A percentile compares a stretch with the other conserved stretches of the same genome.
Conservation (phyloP, 2,113 vertebrate species). For the Dasyprocta punctata region DNA sequence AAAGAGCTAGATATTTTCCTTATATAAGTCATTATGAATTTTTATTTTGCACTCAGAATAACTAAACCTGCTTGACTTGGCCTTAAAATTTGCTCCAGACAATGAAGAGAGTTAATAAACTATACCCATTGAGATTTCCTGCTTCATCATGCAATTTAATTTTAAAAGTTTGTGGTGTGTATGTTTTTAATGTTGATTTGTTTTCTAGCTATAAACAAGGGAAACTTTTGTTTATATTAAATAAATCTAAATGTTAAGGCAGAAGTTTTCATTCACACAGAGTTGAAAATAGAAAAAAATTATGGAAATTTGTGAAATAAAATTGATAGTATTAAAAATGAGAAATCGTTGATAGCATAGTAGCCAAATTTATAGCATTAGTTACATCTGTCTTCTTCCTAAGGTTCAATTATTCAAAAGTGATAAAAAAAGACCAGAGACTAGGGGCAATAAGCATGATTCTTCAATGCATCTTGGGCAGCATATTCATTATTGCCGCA, state of each 20-base stretch:
- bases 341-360: not conserved
- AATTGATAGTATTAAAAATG: not conserved
- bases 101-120: not conserved
- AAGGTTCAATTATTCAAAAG: not conserved
- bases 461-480: not conserved
- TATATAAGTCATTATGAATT: not conserved
- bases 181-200: not conserved
- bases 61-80: not conserved
- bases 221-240: not conserved
- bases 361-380: not conserved
- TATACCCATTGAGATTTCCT: not conserved
- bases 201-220: not conserved
- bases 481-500: too few species aligned
- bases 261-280: not conserved
- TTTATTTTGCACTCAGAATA: not conserved
- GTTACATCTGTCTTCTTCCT: not conserved
- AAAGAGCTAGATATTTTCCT: not conserved
- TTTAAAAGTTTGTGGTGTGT: not conserved
- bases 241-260: slow-evolving; percentile 19
- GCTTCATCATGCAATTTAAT: not conserved
- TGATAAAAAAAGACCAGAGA: not conserved
- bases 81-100: not conserved
- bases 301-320: not conserved
- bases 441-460: not conserved
- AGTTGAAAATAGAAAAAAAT: not conserved